Conservation (phyloP, 2,113 vertebrate genomes). For the Mystacornis crossleyi region DNA sequence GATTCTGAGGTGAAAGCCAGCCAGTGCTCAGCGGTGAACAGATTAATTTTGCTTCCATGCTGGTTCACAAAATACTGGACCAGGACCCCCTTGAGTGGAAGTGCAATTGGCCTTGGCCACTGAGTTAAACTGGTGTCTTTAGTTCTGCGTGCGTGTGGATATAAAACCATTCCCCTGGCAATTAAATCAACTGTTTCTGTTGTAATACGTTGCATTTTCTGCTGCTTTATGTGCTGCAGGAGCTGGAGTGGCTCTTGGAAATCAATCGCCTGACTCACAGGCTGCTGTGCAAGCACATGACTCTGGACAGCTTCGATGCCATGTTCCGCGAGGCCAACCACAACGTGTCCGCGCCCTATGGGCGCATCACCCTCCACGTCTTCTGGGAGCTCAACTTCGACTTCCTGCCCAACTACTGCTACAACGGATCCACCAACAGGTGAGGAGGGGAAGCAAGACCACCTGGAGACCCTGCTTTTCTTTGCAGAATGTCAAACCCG, state of each 20-base stretch:
- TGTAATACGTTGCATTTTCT: not conserved
- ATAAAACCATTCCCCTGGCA: not conserved
- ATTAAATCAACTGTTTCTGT: not conserved
- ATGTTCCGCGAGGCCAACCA: constrained; percentile 99
- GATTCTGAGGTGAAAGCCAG: constrained; percentile 9
- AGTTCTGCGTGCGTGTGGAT: not conserved
- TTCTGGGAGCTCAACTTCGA: constrained; percentile 99
- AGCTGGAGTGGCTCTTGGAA: constrained; percentile 97
- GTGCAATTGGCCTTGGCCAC: not conserved
- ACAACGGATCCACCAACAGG: constrained; percentile 98
- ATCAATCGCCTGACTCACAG: constrained; percentile 96
- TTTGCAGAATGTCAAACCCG: not conserved
- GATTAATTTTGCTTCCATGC: not conserved
- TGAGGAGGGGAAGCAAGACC: constrained; percentile 35
- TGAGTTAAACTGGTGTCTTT: not conserved
- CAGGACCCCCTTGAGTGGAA: not conserved
- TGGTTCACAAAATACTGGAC: not conserved
- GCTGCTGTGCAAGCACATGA: constrained; percentile 96
- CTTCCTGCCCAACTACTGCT: constrained; percentile 99
- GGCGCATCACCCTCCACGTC: constrained; percentile 96
- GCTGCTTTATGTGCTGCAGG: constrained; percentile 74
- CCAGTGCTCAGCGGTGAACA: not conserved
- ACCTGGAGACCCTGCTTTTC: not conserved
- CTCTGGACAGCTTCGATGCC: constrained; percentile 97
- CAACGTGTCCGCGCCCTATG: constrained; percentile 97